Evolutionary conservation across 2,888 invertebrate genomes (phyloP).

Genomic region (Phytoseiulus persimilis): DNA sequence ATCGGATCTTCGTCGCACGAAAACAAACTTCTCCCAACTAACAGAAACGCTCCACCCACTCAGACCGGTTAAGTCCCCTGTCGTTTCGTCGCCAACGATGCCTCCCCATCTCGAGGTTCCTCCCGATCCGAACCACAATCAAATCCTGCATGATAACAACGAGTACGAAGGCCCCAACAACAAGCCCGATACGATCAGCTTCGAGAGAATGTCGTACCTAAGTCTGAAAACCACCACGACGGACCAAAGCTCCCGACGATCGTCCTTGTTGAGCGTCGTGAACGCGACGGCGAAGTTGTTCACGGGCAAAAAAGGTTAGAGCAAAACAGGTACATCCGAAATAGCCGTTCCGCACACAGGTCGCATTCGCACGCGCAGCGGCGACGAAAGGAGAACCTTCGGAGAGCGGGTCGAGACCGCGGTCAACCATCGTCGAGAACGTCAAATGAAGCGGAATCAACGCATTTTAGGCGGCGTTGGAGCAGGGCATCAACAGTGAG

Average conservation of each 20-base stretch:
- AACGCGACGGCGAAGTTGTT: constrained; percentile 23
- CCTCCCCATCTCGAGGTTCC: constrained; percentile 36
- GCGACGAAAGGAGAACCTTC: too few species aligned
- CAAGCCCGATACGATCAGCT: neutral
- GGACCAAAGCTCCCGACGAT: constrained; percentile 18
- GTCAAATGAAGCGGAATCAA: too few species aligned
- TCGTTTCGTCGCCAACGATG: neutral
- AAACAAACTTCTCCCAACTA: too few species aligned
- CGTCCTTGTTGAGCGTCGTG: constrained; percentile 22
- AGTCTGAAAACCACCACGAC: constrained; percentile 24
- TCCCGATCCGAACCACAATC: neutral
- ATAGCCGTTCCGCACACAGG: too few species aligned
- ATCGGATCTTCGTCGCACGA: neutral
- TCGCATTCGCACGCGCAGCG: too few species aligned
- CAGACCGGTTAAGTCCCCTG: neutral
- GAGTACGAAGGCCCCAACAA: neutral
- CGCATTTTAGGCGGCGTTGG: too few species aligned
- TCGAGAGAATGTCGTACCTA: constrained; percentile 34
- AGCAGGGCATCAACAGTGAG: too few species aligned
- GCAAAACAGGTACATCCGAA: neutral
- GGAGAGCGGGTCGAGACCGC: too few species aligned
- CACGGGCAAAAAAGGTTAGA: constrained; percentile 35
- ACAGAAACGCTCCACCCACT: neutral
- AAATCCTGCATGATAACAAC: neutral
- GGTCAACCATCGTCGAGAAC: too few species aligned